A percentile compares a stretch with the other conserved stretches of the same genome.
Evolutionary conservation across 1,140 invertebrate genomes (phyloP).

Genomic region (Lithobius niger): DNA sequence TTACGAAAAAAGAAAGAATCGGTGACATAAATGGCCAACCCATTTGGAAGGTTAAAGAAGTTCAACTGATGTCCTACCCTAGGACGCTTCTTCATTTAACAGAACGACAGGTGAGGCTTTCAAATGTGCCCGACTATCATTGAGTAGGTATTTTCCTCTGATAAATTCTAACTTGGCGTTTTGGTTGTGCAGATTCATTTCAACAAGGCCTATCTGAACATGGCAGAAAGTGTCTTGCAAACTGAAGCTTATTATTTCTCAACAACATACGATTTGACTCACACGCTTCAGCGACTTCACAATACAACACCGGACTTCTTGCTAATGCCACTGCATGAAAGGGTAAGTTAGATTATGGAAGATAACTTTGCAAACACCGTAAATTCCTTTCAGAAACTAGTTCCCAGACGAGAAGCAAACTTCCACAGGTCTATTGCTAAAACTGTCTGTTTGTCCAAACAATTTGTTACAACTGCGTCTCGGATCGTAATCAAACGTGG

Average conservation of each 20-base stretch:
- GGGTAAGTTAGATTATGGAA: too few species aligned
- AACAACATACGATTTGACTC: conserved; percentile 83
- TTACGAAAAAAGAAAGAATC: conserved; percentile 68
- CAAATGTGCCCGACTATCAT: too few species aligned
- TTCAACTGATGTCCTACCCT: conserved; percentile 76
- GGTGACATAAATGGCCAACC: conserved; percentile 72
- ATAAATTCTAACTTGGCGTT: conserved; percentile 9
- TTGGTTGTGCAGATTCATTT: conserved; percentile 43
- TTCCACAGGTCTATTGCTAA: too few species aligned
- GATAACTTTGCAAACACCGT: too few species aligned
- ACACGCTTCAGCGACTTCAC: conserved; percentile 76
- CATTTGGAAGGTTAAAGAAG: conserved; percentile 68
- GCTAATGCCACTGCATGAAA: conserved; percentile 44
- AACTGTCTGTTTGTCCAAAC: too few species aligned
- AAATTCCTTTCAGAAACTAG: too few species aligned
- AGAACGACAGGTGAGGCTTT: conserved; percentile 49
- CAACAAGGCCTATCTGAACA: conserved; percentile 62
- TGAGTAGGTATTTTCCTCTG: background rate
- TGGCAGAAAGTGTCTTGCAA: conserved; percentile 62
- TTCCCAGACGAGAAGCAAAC: too few species aligned
- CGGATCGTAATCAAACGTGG: too few species aligned
- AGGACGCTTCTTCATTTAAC: conserved; percentile 70
- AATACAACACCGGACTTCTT: conserved; percentile 75
- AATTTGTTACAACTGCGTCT: too few species aligned
- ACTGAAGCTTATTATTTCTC: conserved; percentile 83